A percentile compares a stretch with the other conserved stretches of the same genome.
Conservation (phyloP, 2,797 vertebrate genomes). For the Pteronotus mesoamericanus region DNA sequence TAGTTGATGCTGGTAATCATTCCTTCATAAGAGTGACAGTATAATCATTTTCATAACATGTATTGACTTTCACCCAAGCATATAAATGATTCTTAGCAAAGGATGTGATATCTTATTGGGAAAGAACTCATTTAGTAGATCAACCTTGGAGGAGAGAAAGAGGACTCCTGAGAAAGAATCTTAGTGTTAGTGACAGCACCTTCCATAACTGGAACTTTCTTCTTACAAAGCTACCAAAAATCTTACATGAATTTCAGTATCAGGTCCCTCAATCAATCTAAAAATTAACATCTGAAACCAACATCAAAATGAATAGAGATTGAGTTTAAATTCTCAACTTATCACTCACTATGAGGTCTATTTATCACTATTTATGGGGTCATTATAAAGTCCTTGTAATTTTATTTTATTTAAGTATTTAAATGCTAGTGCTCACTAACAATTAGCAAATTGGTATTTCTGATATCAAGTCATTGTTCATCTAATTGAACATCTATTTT, state of each 20-base stretch:
- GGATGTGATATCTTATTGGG: neutral
- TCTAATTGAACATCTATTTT: neutral
- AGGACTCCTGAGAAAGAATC: neutral
- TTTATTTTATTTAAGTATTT: neutral
- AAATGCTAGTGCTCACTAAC: neutral
- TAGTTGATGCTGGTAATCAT: neutral
- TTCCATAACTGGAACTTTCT: neutral
- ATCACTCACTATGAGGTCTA: neutral
- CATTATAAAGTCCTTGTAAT: neutral
- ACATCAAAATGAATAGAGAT: neutral
- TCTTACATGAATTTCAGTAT: neutral
- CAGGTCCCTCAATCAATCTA: neutral
- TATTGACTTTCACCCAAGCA: slow-evolving; percentile 15
- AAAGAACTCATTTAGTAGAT: neutral
- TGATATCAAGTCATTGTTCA: neutral
- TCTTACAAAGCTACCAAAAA: neutral
- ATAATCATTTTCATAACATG: neutral
- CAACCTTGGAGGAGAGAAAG: neutral
- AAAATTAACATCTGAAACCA: neutral
- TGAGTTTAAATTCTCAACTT: neutral
- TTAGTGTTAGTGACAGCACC: neutral
- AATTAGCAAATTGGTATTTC: neutral
- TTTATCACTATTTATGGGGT: neutral
- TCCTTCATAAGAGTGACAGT: neutral
- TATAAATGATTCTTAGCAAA: neutral